A percentile compares a stretch with the other conserved stretches of the same genome.
These are phyloP conservation scores for Chymomyza fuscimana DNA, from an alignment of 2,888 invertebrate species.

Conservation along the genomic window DNA sequence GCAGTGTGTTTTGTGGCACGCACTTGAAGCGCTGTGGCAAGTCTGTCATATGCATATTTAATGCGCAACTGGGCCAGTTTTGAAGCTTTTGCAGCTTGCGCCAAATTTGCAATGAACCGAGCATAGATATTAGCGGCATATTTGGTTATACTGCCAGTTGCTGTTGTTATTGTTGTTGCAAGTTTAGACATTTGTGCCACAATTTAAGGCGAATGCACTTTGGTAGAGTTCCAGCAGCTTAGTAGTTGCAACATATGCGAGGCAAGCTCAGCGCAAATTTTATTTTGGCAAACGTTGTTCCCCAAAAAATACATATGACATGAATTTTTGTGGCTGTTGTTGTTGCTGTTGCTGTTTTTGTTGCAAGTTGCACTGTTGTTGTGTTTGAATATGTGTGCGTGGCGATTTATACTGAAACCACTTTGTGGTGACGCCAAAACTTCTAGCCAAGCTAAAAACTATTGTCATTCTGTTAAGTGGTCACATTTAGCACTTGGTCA, in stretches of 20 bases:
- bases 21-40: constrained; percentile 27
- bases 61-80: constrained; percentile 43
- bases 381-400: constrained; percentile 9
- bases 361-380: constrained; percentile 1
- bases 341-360: not conserved
- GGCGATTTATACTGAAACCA: constrained; percentile 70
- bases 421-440: constrained; percentile 75
- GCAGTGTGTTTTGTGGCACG: constrained; percentile 43
- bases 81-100: constrained; percentile 36
- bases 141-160: constrained; percentile 49
- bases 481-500: constrained; percentile 72
- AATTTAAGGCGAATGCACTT: constrained; percentile 27
- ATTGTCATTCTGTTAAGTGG: constrained; percentile 75
- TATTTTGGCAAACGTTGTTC: constrained; percentile 26
- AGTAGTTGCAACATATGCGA: constrained; percentile 58
- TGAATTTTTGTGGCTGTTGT: not conserved
- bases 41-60: constrained; percentile 62
- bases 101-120: constrained; percentile 1
- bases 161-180: constrained; percentile 1
- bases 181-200: not conserved
- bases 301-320: not conserved
- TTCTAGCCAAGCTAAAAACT: constrained; percentile 76
- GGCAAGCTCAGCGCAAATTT: constrained; percentile 28
- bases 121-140: constrained; percentile 63
- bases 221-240: constrained; percentile 62